Evolutionary conservation across 2,113 vertebrate genomes (phyloP), one percentile per base, ranked within the genome.

Genomic region (Columbina picui): DNA sequence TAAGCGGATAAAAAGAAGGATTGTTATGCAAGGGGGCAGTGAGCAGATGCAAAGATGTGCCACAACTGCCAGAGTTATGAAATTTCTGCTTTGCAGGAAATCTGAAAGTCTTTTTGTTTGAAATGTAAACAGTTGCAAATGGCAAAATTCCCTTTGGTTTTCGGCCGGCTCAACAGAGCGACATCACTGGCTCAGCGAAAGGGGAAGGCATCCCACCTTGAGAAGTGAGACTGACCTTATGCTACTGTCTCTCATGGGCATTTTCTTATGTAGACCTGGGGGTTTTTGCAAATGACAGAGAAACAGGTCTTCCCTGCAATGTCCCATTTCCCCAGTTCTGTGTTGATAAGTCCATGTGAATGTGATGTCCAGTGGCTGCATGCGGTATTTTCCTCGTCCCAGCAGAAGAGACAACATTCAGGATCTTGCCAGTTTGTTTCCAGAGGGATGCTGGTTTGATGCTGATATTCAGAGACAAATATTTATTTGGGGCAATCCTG

Each of bases 401-500:
- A 75, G 43, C 2, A 56, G 77, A 70, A 83, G 14, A 88, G 32
- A 59, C 30, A 92, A 36, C 47, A 64, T 52, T 53, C 47, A 80
- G 36, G 59, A 86, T 77, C 45, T 26, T 43, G 2, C 32, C 52
- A 59, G 71, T 73, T 63, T 6, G 4, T 63, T 94, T 86, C 71
- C 82, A 94, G 68, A 16, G 80, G 41, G 71, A 69, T 79, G 39
- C 23, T 92, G 41, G 53, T 93, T 89, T 94, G 74, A 89, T 8
- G 22, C 13, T 47, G 84, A 90, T 91, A 73, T 41, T 87, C 78
- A 27, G 85, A 86, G 49, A 74, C 52, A 96, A 89, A 90, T 90
- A 89, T 95, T 93, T 95, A 67, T 94, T 89, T 92, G 73, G 56
- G 83, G 64, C 14, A 64, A 43, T 39, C 12, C 60, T 92, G 64